Evolutionary conservation across 2,888 invertebrate species (phyloP), one percentile per base, ranked within the genome.

Genomic region (Germaria angustata): DNA sequence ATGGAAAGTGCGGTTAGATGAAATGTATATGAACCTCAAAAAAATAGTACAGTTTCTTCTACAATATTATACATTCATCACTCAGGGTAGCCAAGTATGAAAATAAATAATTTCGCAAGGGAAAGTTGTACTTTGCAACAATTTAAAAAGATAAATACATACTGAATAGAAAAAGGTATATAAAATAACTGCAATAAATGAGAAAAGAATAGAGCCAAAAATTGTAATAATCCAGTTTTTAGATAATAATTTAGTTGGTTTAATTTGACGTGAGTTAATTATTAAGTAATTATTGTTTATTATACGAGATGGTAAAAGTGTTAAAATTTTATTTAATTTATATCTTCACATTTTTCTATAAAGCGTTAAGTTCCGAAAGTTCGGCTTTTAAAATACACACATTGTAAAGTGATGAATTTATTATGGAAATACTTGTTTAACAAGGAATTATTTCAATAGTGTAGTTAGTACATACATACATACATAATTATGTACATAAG

Each of bases 41-140:
- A 28, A 68, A 59, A 69, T 36, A 57, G 82, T 82, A 82, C 82
- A 79, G 82, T 79, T 72, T 75, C 79, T 66, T 65, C 28, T 5
- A 28, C 28, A 28, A 28, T 28, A 5, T 44, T 76, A 46, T 0
- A 36, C 15, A 44, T 22, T 55, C 13, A 1, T 5, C 15, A 0
- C 17, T n/a, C 15, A 72, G 57, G 49, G 66, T 72, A 59, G 22
- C 57, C 78, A 63, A 5, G 32, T 55, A 2, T 1, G 1, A 13
- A 39, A 9, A n/a, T n/a, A n/a, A n/a, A n/a, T 32, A 11, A 0
- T n/a, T 44, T 53, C 0, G 9, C 6, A 15, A 24, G 53, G 63
- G 20, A 46, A 66, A 63, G 51, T 28, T 59, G 8, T 13, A 39
- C 51, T n/a, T 57, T 55, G 36, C 4, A 17, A 7, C 13, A 66